A percentile compares a stretch with the other conserved stretches of the same genome.
phyloP scores from a whole-genome alignment of 2,888 invertebrate genomes.

The Aquatica leii region DNA sequence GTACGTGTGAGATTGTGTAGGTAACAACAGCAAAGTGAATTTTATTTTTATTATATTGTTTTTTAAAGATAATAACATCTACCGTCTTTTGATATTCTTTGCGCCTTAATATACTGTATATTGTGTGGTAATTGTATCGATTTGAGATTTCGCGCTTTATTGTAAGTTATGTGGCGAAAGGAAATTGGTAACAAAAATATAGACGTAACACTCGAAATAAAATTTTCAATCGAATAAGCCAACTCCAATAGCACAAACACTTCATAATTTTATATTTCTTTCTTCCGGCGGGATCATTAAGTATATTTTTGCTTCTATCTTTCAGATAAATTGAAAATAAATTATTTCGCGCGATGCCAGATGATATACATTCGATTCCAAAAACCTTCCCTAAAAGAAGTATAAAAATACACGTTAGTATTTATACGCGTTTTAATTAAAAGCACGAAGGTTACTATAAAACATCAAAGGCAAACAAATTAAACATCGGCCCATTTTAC shows the following conservation, averaged over 20 bases:
- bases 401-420: no score
- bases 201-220: conserved; percentile 13
- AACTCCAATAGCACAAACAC: conserved; percentile 14
- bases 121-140: conserved; percentile 26
- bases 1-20: neutral
- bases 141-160: conserved; percentile 27
- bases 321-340: neutral
- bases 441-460: no score
- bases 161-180: conserved; percentile 19
- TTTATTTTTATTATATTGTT: neutral
- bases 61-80: neutral
- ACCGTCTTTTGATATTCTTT: conserved; percentile 13
- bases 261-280: conserved; percentile 14
- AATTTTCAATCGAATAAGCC: conserved; percentile 17
- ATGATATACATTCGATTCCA: no score
- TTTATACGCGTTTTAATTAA: no score
- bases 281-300: conserved; percentile 18
- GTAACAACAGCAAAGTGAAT: conserved; percentile 5
- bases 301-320: conserved; percentile 11
- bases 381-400: no score
- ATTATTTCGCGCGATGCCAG: no score
- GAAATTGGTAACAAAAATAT: conserved; percentile 26
- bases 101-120: conserved; percentile 10
- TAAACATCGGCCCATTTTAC: no score
- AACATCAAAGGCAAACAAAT: no score